Conservation (phyloP, 2,113 vertebrate species). For the Pipra filicauda region DNA sequence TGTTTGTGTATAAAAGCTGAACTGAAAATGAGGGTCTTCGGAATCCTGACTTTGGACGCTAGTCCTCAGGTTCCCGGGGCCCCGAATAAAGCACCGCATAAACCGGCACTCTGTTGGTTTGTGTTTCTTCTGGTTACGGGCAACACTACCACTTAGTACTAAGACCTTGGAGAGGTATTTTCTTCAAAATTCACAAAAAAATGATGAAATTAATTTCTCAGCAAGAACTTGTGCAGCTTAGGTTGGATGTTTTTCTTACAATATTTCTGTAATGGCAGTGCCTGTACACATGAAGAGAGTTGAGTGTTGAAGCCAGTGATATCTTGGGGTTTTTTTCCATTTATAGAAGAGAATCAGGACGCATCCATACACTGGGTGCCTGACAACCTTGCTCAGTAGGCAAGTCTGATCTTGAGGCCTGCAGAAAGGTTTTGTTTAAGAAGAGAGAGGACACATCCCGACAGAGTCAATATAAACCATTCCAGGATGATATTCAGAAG, state of each 20-base stretch:
- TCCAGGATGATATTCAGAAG: rapidly evolving
- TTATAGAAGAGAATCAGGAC: not conserved
- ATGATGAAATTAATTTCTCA: not conserved
- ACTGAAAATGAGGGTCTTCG: too few relatives aligned
- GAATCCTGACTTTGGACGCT: too few relatives aligned
- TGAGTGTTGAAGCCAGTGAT: not conserved
- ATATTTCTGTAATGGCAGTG: not conserved
- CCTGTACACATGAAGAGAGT: not conserved
- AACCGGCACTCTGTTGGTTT: too few relatives aligned
- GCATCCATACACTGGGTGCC: not conserved
- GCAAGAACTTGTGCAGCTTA: not conserved
- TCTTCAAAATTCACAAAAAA: not conserved
- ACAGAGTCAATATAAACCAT: not conserved
- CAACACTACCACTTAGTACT: not conserved
- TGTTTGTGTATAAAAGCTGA: too few relatives aligned
- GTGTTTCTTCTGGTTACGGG: too few relatives aligned
- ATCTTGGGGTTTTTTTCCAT: not conserved
- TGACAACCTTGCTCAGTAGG: not conserved
- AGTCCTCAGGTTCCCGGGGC: too few relatives aligned
- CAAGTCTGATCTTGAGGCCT: not conserved
- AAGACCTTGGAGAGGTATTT: not conserved
- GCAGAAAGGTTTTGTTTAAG: not conserved
- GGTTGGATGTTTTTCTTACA: not conserved
- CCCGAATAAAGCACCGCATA: too few relatives aligned
- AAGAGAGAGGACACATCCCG: not conserved